phyloP scores from a whole-genome alignment of 2,888 invertebrate genomes.

The Drosophila yooni region DNA sequence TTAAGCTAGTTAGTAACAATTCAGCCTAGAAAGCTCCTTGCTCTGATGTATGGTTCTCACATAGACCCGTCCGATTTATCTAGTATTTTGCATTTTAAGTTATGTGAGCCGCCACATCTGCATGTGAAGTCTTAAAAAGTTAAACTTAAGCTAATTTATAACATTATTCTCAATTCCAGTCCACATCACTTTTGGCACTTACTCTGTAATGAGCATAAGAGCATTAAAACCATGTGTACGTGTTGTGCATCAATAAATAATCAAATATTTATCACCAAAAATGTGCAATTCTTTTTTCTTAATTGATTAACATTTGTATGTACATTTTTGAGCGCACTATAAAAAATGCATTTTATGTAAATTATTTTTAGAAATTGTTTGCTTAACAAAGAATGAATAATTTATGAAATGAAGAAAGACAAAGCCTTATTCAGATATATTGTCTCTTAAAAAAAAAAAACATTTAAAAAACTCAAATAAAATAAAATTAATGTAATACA shows the following conservation, averaged over 20 bases:
- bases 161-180: not conserved
- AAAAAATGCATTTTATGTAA: not conserved
- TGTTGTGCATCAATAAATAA: constrained; percentile 4
- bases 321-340: not conserved
- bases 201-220: not conserved
- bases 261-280: not conserved
- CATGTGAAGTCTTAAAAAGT: not conserved
- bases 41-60: not conserved
- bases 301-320: not conserved
- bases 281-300: not conserved
- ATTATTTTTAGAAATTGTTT: not conserved
- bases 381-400: not conserved
- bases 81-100: not conserved
- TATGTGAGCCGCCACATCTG: not conserved
- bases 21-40: not conserved
- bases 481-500: not conserved
- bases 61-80: not conserved
- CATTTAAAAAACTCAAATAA: not conserved
- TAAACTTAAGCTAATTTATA: not conserved
- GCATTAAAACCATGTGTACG: not conserved
- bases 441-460: not conserved
- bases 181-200: not conserved
- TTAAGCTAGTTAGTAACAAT: not conserved
- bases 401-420: not conserved
- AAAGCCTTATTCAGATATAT: not conserved